Conservation (phyloP, 1,140 invertebrate genomes). For the Chelonus insularis region DNA sequence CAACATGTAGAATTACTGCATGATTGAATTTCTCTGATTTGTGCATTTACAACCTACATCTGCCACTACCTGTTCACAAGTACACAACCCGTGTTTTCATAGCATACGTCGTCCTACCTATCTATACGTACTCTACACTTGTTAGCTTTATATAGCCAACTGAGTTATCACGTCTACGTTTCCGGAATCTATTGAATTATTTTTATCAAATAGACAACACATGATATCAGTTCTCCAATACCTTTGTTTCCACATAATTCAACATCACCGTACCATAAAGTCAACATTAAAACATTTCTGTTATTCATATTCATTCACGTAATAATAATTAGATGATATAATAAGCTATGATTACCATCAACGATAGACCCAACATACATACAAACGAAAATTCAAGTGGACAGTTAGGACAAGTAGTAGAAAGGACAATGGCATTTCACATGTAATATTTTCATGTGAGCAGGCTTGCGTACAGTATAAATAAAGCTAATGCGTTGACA, state of each 20-base stretch:
- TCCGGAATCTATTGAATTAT: constrained; percentile 15
- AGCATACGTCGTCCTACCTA: not conserved
- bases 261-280: too few relatives aligned
- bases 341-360: not conserved
- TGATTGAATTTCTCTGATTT: too few relatives aligned
- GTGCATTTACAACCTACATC: not conserved
- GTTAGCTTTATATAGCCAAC: not conserved
- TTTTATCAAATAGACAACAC: not conserved
- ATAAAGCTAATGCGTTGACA: not conserved
- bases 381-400: not conserved
- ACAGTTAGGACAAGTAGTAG: not conserved
- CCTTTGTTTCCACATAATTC: too few relatives aligned
- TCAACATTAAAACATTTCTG: too few relatives aligned
- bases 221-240: too few relatives aligned
- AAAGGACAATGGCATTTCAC: constrained; percentile 13
- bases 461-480: too few relatives aligned
- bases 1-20: too few relatives aligned
- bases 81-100: not conserved
- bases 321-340: too few relatives aligned
- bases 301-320: too few relatives aligned
- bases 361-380: too few relatives aligned
- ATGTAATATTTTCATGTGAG: not conserved
- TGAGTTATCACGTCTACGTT: not conserved
- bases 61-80: not conserved
- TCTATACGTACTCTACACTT: not conserved